These are phyloP conservation scores for Percopsis transmontana DNA, from an alignment of 2,113 vertebrate species.

Conservation along the genomic window DNA sequence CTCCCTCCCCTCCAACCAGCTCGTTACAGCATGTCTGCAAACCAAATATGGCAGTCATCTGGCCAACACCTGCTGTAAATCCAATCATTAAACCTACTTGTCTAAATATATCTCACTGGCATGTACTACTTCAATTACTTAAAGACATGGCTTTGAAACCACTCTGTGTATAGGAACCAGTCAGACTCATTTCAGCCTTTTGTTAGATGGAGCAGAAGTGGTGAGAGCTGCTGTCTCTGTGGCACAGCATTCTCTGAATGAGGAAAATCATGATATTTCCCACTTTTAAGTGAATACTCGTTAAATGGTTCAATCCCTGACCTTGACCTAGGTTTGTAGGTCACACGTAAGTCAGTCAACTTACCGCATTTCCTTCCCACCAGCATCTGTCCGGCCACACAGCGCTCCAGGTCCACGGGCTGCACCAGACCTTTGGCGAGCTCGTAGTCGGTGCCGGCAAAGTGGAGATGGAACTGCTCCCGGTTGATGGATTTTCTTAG, in stretches of 20 bases:
- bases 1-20: slow-evolving; percentile 22
- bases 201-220: background rate
- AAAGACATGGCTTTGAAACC: slow-evolving; percentile 39
- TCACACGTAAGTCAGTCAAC: slow-evolving; percentile 53
- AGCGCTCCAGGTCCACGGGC: slow-evolving; percentile 76
- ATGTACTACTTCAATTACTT: slow-evolving; percentile 55
- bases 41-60: slow-evolving; percentile 72
- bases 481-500: slow-evolving; percentile 91
- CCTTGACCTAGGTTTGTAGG: slow-evolving; percentile 1
- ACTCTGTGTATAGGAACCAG: slow-evolving; percentile 19
- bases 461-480: slow-evolving; percentile 90
- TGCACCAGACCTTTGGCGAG: slow-evolving; percentile 77
- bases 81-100: slow-evolving; percentile 69
- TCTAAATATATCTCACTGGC: slow-evolving; percentile 66
- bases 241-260: background rate
- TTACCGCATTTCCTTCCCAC: slow-evolving; percentile 89
- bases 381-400: slow-evolving; percentile 81
- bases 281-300: background rate
- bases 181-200: slow-evolving; percentile 18
- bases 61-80: slow-evolving; percentile 72
- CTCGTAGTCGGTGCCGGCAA: slow-evolving; percentile 85
- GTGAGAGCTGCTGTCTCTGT: background rate
- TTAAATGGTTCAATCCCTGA: slow-evolving; percentile 5
- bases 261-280: slow-evolving; percentile 19
- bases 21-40: slow-evolving; percentile 68